phyloP scores from a whole-genome alignment of 2,797 vertebrate species.

The Chelon auratus region DNA sequence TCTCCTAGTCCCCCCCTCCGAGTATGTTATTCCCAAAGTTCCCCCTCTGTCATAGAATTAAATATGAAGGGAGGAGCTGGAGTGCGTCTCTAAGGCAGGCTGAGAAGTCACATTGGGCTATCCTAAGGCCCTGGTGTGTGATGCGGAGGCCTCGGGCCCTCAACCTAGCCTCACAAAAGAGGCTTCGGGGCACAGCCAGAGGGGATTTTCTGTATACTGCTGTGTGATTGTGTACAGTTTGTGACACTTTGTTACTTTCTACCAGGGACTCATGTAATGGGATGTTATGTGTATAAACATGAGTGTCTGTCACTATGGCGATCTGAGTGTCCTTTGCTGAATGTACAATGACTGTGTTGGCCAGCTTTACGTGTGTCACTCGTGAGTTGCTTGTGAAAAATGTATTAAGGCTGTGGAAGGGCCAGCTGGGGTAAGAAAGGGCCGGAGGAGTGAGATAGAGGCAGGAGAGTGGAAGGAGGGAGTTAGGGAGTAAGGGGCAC shows the following conservation, averaged over 20 bases:
- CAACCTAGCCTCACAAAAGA: slow-evolving; percentile 71
- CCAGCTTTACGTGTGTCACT: slow-evolving; percentile 92
- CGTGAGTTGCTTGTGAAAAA: slow-evolving; percentile 95
- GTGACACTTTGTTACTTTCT: slow-evolving; percentile 49
- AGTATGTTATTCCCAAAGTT: slow-evolving; percentile 59
- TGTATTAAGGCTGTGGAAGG: slow-evolving; percentile 86
- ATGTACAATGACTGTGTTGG: slow-evolving; percentile 64
- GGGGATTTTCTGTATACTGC: slow-evolving; percentile 70
- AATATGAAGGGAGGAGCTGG: slow-evolving; percentile 72
- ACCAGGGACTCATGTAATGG: slow-evolving; percentile 49
- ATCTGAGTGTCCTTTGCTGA: slow-evolving; percentile 38
- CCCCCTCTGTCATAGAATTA: slow-evolving; percentile 71
- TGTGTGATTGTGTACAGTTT: slow-evolving; percentile 39
- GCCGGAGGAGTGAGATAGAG: slow-evolving; percentile 46
- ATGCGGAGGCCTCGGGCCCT: slow-evolving; percentile 72
- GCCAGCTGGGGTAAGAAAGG: slow-evolving; percentile 74
- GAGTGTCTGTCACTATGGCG: slow-evolving; percentile 37
- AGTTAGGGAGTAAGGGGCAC: slow-evolving; percentile 85
- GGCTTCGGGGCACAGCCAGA: slow-evolving; percentile 75
- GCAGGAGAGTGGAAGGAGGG: slow-evolving; percentile 41
- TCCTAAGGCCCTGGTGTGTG: slow-evolving; percentile 74
- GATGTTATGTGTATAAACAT: slow-evolving; percentile 43
- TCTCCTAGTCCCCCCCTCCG: slow-evolving; percentile 42
- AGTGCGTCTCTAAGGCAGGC: slow-evolving; percentile 67
- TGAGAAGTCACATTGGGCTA: slow-evolving; percentile 69